phyloP scores from a whole-genome alignment of 2,888 invertebrate genomes.

The Ischnura elegans region DNA sequence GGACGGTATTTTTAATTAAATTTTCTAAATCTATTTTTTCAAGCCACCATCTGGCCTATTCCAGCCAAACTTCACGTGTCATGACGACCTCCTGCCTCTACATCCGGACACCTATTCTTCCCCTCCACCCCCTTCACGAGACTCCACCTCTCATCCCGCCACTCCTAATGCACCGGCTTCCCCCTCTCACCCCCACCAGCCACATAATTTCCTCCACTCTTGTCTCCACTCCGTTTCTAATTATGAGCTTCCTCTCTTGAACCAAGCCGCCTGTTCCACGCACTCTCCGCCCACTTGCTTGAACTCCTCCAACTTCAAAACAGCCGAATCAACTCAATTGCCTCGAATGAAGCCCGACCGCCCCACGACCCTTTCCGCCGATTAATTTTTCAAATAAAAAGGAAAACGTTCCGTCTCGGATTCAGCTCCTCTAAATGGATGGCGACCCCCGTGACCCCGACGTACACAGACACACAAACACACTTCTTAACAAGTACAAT shows the following conservation, averaged over 20 bases:
- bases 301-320: neutral
- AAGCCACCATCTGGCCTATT: too few species aligned
- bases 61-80: neutral
- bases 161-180: neutral
- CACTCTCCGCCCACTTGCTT: neutral
- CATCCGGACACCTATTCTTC: neutral
- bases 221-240: constrained; percentile 23
- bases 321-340: constrained; percentile 18
- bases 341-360: neutral
- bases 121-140: neutral
- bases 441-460: neutral
- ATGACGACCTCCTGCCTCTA: neutral
- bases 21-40: too few species aligned
- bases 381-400: neutral
- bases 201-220: neutral
- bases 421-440: neutral
- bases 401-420: neutral
- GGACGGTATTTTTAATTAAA: too few species aligned
- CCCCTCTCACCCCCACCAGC: neutral
- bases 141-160: neutral
- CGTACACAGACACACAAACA: too few species aligned
- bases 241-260: constrained; percentile 3
- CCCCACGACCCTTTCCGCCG: neutral
- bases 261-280: neutral
- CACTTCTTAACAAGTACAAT: neutral